Conservation (phyloP, 2,888 invertebrate genomes). For the Philhelius pedissequus region DNA sequence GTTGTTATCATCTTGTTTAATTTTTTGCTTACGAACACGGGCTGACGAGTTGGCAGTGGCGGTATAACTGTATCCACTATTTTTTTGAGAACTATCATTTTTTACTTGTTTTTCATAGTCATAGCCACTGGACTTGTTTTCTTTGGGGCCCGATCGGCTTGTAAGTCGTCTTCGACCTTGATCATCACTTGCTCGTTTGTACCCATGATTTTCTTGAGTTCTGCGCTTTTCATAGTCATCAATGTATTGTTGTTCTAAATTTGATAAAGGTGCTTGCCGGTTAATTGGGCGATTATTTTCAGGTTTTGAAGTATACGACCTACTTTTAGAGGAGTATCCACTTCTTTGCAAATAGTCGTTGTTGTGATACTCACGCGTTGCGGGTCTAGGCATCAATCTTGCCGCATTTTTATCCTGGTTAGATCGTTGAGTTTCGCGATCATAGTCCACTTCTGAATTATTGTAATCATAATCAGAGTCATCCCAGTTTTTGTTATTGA, state of each 20-base stretch:
- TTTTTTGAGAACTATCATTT: background rate
- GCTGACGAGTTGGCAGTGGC: background rate
- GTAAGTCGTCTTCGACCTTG: background rate
- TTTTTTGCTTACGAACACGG: conserved; percentile 29
- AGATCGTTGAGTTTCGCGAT: background rate
- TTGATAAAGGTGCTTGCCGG: background rate
- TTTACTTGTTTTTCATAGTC: conserved; percentile 23
- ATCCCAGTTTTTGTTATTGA: background rate
- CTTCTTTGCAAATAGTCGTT: background rate
- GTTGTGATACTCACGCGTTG: background rate
- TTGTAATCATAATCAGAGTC: conserved; percentile 30
- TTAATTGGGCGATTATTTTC: background rate
- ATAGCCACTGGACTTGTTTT: conserved; percentile 21
- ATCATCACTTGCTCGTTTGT: background rate
- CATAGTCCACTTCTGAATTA: background rate
- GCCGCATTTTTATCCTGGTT: background rate
- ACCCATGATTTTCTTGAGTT: background rate
- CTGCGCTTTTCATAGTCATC: conserved; percentile 1
- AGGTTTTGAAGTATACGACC: background rate
- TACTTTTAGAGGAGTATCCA: background rate
- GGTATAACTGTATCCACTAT: background rate
- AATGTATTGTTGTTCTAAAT: background rate
- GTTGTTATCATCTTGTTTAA: background rate
- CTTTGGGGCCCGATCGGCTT: conserved; percentile 2
- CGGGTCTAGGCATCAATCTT: background rate